phyloP scores from a whole-genome alignment of 2,797 vertebrate species.

The Enteromius treurensis region DNA sequence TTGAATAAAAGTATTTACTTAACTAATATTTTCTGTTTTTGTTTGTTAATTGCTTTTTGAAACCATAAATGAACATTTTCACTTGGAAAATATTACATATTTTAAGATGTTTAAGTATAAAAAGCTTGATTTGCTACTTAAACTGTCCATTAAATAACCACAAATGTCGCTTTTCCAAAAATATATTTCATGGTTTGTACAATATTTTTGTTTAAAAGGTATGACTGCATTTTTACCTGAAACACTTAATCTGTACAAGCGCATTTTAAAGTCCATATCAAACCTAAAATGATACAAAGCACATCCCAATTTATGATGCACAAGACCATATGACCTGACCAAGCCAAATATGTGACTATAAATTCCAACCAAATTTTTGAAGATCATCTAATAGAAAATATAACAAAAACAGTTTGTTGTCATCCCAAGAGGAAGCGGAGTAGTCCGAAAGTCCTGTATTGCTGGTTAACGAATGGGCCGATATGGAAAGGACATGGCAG shows the following conservation, averaged over 20 bases:
- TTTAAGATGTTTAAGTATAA: neutral
- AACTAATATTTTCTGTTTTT: neutral
- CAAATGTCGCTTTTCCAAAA: conserved; percentile 17
- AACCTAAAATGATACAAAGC: neutral
- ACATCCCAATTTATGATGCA: neutral
- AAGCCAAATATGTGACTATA: neutral
- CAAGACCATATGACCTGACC: neutral
- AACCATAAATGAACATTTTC: neutral
- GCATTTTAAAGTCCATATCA: neutral
- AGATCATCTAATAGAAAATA: conserved; percentile 6
- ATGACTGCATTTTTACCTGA: neutral
- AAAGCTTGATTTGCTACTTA: neutral
- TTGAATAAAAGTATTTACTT: neutral
- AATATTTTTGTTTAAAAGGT: neutral
- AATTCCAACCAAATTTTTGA: neutral
- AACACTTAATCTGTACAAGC: conserved; percentile 8
- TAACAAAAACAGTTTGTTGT: conserved; percentile 1
- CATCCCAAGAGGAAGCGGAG: neutral
- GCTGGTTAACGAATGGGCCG: conserved; percentile 86
- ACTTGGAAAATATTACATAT: neutral
- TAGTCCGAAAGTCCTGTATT: neutral
- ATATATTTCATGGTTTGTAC: conserved; percentile 18
- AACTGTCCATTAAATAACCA: neutral
- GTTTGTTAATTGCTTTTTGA: neutral
- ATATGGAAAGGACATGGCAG: conserved; percentile 88